Evolutionary conservation across 2,888 invertebrate species (phyloP).

Genomic region (Zygothrica quintamaculata): DNA sequence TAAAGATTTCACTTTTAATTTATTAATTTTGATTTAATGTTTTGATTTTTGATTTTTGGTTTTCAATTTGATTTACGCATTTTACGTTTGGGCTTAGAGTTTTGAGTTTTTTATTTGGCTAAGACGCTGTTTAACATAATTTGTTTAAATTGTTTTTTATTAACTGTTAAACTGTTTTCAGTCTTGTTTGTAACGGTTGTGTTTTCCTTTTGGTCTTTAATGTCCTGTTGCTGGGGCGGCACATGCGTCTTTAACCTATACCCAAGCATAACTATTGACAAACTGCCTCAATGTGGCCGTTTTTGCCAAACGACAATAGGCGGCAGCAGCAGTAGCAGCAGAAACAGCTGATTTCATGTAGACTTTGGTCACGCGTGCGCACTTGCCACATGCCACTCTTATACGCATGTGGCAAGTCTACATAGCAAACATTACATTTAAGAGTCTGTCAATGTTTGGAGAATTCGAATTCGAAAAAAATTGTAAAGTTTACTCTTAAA

Average conservation of each 20-base stretch:
- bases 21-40: conserved; percentile 20
- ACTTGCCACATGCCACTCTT: conserved; percentile 44
- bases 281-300: conserved; percentile 79
- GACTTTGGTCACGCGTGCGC: conserved; percentile 69
- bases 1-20: conserved; percentile 11
- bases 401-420: conserved; percentile 63
- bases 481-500: conserved; percentile 34
- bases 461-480: conserved; percentile 43
- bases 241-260: conserved; percentile 72
- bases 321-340: conserved; percentile 10
- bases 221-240: conserved; percentile 53
- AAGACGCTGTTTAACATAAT: no score
- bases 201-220: conserved; percentile 22
- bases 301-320: conserved; percentile 39
- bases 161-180: conserved; percentile 18
- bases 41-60: conserved; percentile 4
- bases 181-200: conserved; percentile 17
- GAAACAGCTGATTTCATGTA: conserved; percentile 71
- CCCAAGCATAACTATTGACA: conserved; percentile 80
- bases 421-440: conserved; percentile 39
- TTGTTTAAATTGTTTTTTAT: no score
- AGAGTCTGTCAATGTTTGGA: no score
- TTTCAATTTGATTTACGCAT: neutral
- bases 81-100: no score
- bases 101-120: no score